Conservation (phyloP, 2,888 invertebrate genomes). For the Laothoe populi region DNA sequence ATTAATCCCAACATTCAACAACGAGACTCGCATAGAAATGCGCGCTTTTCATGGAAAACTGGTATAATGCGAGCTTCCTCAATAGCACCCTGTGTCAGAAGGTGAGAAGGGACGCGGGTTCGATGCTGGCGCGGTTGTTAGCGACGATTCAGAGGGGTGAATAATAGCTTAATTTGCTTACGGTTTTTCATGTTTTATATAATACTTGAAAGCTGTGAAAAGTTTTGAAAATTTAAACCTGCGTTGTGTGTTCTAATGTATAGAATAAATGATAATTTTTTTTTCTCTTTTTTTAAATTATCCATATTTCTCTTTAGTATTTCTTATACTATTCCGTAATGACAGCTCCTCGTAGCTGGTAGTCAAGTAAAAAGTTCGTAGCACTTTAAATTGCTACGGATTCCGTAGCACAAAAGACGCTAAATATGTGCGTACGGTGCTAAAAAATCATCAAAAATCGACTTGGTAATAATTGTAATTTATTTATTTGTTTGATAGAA, state of each 20-base stretch:
- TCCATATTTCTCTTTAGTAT: too few species aligned
- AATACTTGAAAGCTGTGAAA: conserved; percentile 38
- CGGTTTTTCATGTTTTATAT: conserved; percentile 70
- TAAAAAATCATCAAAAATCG: too few species aligned
- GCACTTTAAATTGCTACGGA: not conserved
- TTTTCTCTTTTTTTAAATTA: too few species aligned
- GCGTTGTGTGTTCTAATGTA: too few species aligned
- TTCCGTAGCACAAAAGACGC: not conserved
- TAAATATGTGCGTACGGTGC: not conserved
- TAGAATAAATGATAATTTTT: too few species aligned
- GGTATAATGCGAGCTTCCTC: conserved; percentile 48
- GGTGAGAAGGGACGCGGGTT: conserved; percentile 43
- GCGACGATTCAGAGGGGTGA: conserved; percentile 81
- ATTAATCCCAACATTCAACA: conserved; percentile 51
- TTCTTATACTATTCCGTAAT: too few species aligned
- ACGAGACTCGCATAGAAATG: conserved; percentile 47
- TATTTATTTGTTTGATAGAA: too few species aligned
- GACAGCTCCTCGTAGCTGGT: not conserved
- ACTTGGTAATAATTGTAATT: too few species aligned
- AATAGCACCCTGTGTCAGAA: conserved; percentile 59
- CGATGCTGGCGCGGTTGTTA: conserved; percentile 70
- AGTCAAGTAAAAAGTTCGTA: not conserved
- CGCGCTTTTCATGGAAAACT: conserved; percentile 50
- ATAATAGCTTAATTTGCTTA: conserved; percentile 81
- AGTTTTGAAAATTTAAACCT: not conserved